phyloP scores from a whole-genome alignment of 2,888 invertebrate genomes.

The Aradus depressus region DNA sequence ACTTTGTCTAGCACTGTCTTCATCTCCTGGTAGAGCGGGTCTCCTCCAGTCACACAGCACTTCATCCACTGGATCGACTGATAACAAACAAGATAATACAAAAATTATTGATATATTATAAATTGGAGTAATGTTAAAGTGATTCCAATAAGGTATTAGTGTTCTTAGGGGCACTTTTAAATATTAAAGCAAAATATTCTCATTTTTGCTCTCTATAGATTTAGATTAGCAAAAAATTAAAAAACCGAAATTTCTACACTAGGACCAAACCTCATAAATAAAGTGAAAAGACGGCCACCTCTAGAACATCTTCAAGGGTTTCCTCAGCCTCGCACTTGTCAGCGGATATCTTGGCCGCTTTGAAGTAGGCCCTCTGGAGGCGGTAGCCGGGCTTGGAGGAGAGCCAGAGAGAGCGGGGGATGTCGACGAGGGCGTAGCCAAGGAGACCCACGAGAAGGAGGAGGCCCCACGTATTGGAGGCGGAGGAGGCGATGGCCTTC shows the following conservation, averaged over 20 bases:
- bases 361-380: slow-evolving; percentile 79
- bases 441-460: slow-evolving; percentile 85
- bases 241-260: too few relatives aligned
- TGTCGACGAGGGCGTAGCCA: slow-evolving; percentile 90
- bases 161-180: not conserved
- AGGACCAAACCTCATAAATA: not conserved
- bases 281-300: slow-evolving; percentile 54
- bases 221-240: too few relatives aligned
- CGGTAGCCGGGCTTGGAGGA: slow-evolving; percentile 75
- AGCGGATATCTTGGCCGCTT: slow-evolving; percentile 82
- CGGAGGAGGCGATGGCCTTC: slow-evolving; percentile 94
- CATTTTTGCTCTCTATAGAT: not conserved
- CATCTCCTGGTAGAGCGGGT: slow-evolving; percentile 64
- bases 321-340: slow-evolving; percentile 97
- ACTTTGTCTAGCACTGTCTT: slow-evolving; percentile 85
- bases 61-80: slow-evolving; percentile 76
- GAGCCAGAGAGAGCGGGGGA: slow-evolving; percentile 85
- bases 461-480: slow-evolving; percentile 98
- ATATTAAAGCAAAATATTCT: not conserved
- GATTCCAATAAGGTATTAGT: not conserved
- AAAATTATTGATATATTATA: not conserved
- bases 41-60: slow-evolving; percentile 60
- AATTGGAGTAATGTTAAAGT: slow-evolving; percentile 4
- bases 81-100: slow-evolving; percentile 27
- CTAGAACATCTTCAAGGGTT: slow-evolving; percentile 85